Conservation (phyloP, 2,797 vertebrate species). For the Anguilla anguilla region DNA sequence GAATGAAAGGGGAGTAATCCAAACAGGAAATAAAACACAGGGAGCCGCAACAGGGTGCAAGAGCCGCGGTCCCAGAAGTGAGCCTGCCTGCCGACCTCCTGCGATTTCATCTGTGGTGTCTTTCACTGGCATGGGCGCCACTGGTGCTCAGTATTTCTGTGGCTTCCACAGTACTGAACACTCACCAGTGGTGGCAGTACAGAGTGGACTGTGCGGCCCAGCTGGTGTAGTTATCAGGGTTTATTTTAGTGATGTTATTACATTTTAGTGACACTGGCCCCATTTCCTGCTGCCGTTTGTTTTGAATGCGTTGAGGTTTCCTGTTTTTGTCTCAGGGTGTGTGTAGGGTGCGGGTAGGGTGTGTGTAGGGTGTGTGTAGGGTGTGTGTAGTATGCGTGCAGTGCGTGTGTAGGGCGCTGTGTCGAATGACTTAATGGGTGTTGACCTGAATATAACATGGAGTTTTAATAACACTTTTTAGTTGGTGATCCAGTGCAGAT, state of each 20-base stretch:
- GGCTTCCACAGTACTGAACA: too few species aligned
- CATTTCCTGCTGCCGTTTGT: neutral
- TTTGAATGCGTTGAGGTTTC: neutral
- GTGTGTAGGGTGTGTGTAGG: too few species aligned
- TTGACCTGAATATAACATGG: neutral
- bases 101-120: too few species aligned
- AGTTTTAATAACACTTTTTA: neutral
- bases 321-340: neutral
- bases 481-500: slow-evolving; percentile 6
- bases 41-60: too few species aligned
- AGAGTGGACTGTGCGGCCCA: too few species aligned
- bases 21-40: too few species aligned
- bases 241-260: neutral
- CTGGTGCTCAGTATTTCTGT: too few species aligned
- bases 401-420: neutral
- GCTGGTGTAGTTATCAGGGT: neutral
- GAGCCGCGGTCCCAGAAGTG: neutral
- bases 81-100: neutral
- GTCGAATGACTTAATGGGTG: neutral
- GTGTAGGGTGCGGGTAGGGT: too few species aligned
- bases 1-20: too few species aligned
- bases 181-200: too few species aligned
- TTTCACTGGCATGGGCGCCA: too few species aligned
- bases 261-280: neutral
- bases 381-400: too few species aligned